Percentiles rank a stretch among this genome's conserved stretches.
Conservation (phyloP, 2,113 vertebrate genomes). For the Tor tambroides region DNA sequence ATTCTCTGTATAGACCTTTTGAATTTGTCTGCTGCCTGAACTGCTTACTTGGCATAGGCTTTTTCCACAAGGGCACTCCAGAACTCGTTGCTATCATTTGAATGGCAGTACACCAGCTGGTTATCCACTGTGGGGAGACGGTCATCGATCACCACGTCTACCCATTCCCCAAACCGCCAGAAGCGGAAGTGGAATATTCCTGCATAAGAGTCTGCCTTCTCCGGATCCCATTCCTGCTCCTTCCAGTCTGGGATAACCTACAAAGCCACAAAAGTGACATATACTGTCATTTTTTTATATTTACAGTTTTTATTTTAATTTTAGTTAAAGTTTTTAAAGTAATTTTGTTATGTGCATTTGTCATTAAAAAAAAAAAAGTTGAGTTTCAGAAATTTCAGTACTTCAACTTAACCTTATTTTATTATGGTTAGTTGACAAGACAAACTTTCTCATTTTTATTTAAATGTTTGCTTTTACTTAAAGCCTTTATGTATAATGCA, state of each 20-base stretch:
- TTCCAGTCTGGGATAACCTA: conserved; percentile 97
- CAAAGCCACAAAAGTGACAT: not conserved
- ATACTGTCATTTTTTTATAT: not conserved
- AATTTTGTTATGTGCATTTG: not conserved
- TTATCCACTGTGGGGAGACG: conserved; percentile 88
- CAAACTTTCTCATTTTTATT: not conserved
- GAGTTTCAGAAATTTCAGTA: not conserved
- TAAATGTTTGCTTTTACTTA: not conserved
- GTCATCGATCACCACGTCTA: conserved; percentile 94
- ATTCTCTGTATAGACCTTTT: not conserved
- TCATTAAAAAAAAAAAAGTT: not conserved
- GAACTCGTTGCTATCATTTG: conserved; percentile 90
- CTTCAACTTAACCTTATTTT: not conserved
- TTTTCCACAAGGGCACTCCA: conserved; percentile 98
- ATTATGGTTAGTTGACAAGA: not conserved
- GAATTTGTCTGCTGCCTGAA: not conserved
- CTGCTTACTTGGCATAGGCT: conserved; percentile 91
- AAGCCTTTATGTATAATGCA: too few relatives aligned
- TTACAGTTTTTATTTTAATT: not conserved
- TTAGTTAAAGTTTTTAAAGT: not conserved
- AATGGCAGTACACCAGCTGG: conserved; percentile 94
- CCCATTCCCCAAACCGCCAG: conserved; percentile 95
- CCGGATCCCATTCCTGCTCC: conserved; percentile 90
- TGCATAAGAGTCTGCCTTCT: conserved; percentile 78
- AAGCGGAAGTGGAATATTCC: conserved; percentile 98